A percentile compares a stretch with the other conserved stretches of the same genome.
Conservation (phyloP, 1,140 invertebrate genomes). For the Whitmania pigra region DNA sequence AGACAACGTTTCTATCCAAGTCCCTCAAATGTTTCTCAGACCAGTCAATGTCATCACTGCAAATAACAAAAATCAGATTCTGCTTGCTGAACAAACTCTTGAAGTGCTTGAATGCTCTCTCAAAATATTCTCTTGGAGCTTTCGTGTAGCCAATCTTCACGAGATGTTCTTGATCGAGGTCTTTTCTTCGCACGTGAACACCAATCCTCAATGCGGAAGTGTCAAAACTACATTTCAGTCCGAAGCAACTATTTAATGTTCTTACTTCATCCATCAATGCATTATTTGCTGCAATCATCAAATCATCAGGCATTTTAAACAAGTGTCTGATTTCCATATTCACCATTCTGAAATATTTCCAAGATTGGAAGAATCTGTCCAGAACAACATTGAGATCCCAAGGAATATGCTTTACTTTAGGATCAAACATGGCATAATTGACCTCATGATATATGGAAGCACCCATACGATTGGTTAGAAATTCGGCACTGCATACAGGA, state of each 20-base stretch:
- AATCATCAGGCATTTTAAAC: slow-evolving; percentile 7
- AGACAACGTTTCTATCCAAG: background rate
- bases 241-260: background rate
- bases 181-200: slow-evolving; percentile 13
- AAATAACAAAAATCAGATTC: slow-evolving; percentile 9
- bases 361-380: slow-evolving; percentile 17
- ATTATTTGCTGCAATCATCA: background rate
- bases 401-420: background rate
- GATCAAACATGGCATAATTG: background rate
- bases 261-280: slow-evolving; percentile 1
- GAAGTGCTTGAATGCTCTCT: slow-evolving; percentile 11
- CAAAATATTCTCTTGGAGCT: background rate
- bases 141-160: slow-evolving; percentile 3
- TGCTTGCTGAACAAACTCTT: background rate
- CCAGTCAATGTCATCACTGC: slow-evolving; percentile 16
- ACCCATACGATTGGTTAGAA: background rate
- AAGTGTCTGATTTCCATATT: background rate
- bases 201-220: slow-evolving; percentile 2
- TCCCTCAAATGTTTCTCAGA: background rate
- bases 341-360: slow-evolving; percentile 14
- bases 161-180: background rate
- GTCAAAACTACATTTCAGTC: too few relatives aligned
- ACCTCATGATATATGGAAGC: slow-evolving; percentile 3
- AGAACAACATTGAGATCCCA: background rate
- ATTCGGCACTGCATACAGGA: slow-evolving; percentile 3